Conservation (phyloP, 2,113 vertebrate species). For the Microcebus jonahi region DNA sequence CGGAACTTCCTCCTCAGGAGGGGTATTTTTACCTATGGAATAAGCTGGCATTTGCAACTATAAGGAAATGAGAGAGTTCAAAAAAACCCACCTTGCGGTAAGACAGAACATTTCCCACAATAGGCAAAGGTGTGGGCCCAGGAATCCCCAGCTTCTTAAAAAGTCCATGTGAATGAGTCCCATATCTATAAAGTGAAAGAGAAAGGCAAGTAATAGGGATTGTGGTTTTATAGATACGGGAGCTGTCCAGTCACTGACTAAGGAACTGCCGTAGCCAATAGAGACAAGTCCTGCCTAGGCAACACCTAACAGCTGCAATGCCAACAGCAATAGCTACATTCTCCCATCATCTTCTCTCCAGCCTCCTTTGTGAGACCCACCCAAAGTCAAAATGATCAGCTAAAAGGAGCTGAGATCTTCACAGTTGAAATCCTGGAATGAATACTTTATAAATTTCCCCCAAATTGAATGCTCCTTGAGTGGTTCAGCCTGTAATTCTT, state of each 20-base stretch:
- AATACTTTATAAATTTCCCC: background rate
- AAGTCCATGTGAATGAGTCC: conserved; percentile 83
- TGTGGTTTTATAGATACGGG: too few relatives aligned
- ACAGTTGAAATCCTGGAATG: background rate
- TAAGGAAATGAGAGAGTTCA: too few relatives aligned
- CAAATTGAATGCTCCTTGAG: background rate
- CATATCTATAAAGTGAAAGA: conserved; percentile 84
- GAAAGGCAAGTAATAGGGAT: background rate
- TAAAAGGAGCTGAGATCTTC: background rate
- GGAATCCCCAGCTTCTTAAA: conserved; percentile 90
- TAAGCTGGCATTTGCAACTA: too few relatives aligned
- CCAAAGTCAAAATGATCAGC: background rate
- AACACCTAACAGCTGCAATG: background rate
- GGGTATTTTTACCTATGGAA: too few relatives aligned
- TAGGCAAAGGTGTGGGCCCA: conserved; percentile 88
- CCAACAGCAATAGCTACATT: background rate
- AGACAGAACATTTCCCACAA: conserved; percentile 84
- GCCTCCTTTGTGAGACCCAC: background rate
- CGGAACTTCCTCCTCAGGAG: too few relatives aligned
- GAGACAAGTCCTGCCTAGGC: background rate
- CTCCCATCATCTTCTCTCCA: background rate
- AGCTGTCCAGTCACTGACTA: background rate
- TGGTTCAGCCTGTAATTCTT: background rate
- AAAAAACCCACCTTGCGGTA: conserved; percentile 64
- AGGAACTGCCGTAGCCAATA: background rate